phyloP scores from a whole-genome alignment of 2,888 invertebrate species.

The Dynastes maya region DNA sequence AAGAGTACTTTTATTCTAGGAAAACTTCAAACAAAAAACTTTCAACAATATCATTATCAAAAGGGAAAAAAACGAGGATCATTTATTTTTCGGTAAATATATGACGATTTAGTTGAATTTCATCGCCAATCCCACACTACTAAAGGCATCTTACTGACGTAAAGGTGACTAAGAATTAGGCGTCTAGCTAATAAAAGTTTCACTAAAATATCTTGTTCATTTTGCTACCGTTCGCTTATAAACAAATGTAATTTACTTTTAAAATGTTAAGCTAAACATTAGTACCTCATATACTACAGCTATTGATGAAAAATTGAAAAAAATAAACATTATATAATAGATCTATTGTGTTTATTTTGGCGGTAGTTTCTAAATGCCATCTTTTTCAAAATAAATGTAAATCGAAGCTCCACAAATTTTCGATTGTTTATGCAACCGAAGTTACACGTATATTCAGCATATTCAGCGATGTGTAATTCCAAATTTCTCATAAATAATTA shows the following conservation, averaged over 20 bases:
- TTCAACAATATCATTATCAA: neutral
- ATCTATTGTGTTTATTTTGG: slow-evolving; percentile 16
- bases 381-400: no score
- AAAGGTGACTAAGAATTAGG: slow-evolving; percentile 26
- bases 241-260: neutral
- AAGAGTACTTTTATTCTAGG: no score
- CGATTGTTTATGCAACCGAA: no score
- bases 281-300: no score
- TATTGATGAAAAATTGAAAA: no score
- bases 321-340: neutral
- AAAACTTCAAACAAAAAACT: neutral
- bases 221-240: neutral
- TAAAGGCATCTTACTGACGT: slow-evolving; percentile 23
- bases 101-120: neutral
- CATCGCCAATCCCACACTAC: neutral
- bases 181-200: neutral
- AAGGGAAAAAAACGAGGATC: neutral
- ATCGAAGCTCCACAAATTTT: no score
- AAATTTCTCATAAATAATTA: no score
- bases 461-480: no score
- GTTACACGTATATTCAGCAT: no score
- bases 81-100: neutral
- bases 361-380: neutral
- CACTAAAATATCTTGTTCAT: slow-evolving; percentile 17
- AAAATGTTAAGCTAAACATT: no score